phyloP scores from a whole-genome alignment of 1,140 invertebrate genomes.

The Berghia stephanieae region DNA sequence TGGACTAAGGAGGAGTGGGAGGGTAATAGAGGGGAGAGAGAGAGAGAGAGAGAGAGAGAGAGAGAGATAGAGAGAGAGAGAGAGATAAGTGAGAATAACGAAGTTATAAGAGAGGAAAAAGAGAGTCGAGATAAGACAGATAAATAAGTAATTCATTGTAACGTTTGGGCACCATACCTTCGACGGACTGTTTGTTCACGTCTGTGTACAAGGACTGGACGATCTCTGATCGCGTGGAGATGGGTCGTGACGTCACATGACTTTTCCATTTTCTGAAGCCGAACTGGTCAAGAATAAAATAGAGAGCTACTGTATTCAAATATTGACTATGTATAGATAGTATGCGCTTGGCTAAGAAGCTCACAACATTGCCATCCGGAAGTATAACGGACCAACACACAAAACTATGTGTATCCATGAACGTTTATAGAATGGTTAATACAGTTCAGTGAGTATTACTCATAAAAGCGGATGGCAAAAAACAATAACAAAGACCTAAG shows the following conservation, averaged over 20 bases:
- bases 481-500: too few relatives aligned
- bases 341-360: too few relatives aligned
- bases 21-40: too few relatives aligned
- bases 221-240: conserved; percentile 54
- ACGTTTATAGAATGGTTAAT: background rate
- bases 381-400: background rate
- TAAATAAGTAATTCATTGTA: background rate
- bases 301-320: background rate
- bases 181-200: conserved; percentile 44
- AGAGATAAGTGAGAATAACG: background rate
- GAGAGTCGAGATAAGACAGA: background rate
- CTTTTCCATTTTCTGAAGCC: conserved; percentile 64
- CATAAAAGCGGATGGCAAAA: too few relatives aligned
- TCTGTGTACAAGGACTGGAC: conserved; percentile 60
- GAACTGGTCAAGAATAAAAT: conserved; percentile 46
- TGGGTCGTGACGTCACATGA: conserved; percentile 58
- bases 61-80: too few relatives aligned
- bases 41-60: too few relatives aligned
- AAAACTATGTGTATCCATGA: background rate
- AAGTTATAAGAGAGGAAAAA: background rate
- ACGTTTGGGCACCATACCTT: conserved; percentile 30
- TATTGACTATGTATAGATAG: too few relatives aligned
- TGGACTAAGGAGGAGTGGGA: too few relatives aligned
- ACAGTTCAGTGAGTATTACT: too few relatives aligned
- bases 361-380: too few relatives aligned